Percentiles rank a stretch among this genome's conserved stretches.
phyloP scores from a whole-genome alignment of 2,888 invertebrate genomes.

The Pterostichus niger region DNA sequence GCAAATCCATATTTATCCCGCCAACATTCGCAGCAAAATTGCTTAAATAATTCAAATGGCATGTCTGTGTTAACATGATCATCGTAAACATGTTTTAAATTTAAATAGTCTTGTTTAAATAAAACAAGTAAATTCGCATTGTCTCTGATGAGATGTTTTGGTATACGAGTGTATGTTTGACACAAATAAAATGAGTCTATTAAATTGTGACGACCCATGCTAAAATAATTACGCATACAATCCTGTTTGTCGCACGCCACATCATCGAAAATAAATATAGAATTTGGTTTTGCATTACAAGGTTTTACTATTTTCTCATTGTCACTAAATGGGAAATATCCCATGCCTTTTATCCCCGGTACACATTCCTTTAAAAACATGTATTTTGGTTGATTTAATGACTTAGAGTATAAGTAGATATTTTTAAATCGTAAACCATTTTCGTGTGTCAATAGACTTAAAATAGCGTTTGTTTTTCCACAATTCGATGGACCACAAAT shows the following conservation, averaged over 20 bases:
- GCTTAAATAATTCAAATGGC: too few species aligned
- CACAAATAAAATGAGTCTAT: too few species aligned
- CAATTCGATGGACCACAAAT: constrained; percentile 60
- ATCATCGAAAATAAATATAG: constrained; percentile 74
- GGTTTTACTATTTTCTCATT: constrained; percentile 68
- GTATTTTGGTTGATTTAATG: constrained; percentile 69
- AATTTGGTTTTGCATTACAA: constrained; percentile 70
- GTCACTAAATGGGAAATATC: constrained; percentile 67
- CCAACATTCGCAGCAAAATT: too few species aligned
- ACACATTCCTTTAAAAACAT: constrained; percentile 68
- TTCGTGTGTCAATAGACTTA: constrained; percentile 53
- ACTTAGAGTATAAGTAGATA: constrained; percentile 64
- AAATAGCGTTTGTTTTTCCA: constrained; percentile 66
- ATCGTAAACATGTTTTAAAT: too few species aligned
- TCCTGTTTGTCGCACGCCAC: constrained; percentile 70
- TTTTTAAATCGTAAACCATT: constrained; percentile 65
- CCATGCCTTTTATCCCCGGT: constrained; percentile 68
- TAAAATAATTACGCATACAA: too few species aligned
- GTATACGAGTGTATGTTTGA: too few species aligned
- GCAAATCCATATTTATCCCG: background rate
- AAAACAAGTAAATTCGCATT: too few species aligned
- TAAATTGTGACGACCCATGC: too few species aligned
- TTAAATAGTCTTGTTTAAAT: too few species aligned
- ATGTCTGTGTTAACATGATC: too few species aligned
- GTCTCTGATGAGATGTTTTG: too few species aligned